Evolutionary conservation across 2,888 invertebrate species (phyloP).

Genomic region (Aleiodes alternator): DNA sequence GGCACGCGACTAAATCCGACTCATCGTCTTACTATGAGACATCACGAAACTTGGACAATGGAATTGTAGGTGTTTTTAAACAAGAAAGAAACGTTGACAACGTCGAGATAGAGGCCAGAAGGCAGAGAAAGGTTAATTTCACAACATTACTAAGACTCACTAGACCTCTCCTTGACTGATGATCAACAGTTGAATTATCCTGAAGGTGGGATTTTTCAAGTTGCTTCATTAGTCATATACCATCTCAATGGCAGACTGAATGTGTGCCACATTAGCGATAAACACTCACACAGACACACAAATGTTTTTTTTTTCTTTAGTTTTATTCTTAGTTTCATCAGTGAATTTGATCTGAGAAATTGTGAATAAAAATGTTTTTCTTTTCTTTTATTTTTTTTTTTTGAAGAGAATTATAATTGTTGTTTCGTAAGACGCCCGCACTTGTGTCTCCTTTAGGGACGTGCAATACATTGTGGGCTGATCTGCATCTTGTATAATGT

Average conservation of each 20-base stretch:
- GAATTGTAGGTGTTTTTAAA: slow-evolving; percentile 34
- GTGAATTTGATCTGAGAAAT: slow-evolving; percentile 11
- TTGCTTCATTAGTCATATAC: slow-evolving; percentile 41
- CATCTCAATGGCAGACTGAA: slow-evolving; percentile 1
- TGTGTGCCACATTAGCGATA: neutral
- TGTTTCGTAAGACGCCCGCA: slow-evolving; percentile 6
- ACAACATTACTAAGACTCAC: slow-evolving; percentile 8
- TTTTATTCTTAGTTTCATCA: neutral
- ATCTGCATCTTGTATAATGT: slow-evolving; percentile 30
- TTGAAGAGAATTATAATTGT: neutral
- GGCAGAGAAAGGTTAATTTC: slow-evolving; percentile 36
- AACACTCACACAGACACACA: neutral
- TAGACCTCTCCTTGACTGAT: slow-evolving; percentile 31
- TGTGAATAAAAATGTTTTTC: neutral
- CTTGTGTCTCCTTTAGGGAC: slow-evolving; percentile 2
- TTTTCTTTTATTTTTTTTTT: slow-evolving; percentile 1
- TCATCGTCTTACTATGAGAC: slow-evolving; percentile 17
- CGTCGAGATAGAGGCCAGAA: slow-evolving; percentile 10
- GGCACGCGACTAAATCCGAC: slow-evolving; percentile 26
- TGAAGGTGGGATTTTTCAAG: slow-evolving; percentile 23
- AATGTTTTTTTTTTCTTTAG: neutral
- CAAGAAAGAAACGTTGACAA: slow-evolving; percentile 15
- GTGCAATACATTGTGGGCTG: neutral
- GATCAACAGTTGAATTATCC: slow-evolving; percentile 27
- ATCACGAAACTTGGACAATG: slow-evolving; percentile 32